Evolutionary conservation across 2,888 invertebrate genomes (phyloP).

Genomic region (Adelognathus sp.): DNA sequence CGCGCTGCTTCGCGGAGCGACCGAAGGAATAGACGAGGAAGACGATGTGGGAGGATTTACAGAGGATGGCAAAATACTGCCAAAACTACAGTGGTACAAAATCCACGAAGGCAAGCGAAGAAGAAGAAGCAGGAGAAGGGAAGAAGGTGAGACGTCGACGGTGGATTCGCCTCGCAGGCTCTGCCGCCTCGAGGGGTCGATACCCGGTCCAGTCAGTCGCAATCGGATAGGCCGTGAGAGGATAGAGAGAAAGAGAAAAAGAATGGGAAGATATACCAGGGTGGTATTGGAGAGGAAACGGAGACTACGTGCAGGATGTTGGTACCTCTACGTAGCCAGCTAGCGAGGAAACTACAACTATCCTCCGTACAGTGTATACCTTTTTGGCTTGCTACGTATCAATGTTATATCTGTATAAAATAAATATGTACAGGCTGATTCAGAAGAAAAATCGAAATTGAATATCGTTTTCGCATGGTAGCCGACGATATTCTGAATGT

Average conservation of each 20-base stretch:
- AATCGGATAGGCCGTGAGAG: slow-evolving; percentile 70
- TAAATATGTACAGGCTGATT: no score
- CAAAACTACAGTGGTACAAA: slow-evolving; percentile 32
- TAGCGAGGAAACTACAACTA: slow-evolving; percentile 19
- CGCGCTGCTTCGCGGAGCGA: slow-evolving; percentile 19
- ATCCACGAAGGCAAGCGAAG: slow-evolving; percentile 31
- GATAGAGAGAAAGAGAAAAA: slow-evolving; percentile 45
- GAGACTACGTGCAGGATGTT: slow-evolving; percentile 49
- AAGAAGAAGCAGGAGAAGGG: slow-evolving; percentile 38
- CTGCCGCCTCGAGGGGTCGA: slow-evolving; percentile 66
- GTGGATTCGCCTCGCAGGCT: slow-evolving; percentile 49
- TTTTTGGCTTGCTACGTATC: slow-evolving; percentile 37
- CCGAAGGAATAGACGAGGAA: slow-evolving; percentile 1
- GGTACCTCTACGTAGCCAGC: slow-evolving; percentile 39
- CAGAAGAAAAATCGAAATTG: no score
- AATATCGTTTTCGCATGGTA: no score
- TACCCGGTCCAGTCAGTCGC: slow-evolving; percentile 68
- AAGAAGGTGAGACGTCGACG: slow-evolving; percentile 53
- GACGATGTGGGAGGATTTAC: slow-evolving; percentile 15
- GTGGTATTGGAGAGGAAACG: slow-evolving; percentile 54
- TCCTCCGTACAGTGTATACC: slow-evolving; percentile 36
- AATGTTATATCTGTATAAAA: slow-evolving; percentile 27
- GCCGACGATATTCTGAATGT: no score
- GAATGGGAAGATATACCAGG: slow-evolving; percentile 15
- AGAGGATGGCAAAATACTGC: slow-evolving; percentile 27